These are phyloP conservation scores for Ceratina japonica DNA, from an alignment of 1,140 invertebrate species.

Conservation along the genomic window DNA sequence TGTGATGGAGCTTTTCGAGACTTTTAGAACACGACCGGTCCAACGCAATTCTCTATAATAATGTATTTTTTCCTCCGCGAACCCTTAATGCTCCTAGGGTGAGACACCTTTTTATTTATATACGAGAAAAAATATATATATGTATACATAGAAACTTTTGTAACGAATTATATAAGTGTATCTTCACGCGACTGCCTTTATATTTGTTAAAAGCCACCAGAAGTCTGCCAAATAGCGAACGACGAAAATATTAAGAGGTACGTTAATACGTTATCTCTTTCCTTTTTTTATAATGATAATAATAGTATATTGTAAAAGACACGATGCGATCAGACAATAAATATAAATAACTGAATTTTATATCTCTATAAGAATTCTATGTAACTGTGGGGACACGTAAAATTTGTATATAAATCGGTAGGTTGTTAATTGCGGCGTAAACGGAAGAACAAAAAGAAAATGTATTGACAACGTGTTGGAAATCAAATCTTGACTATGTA, in stretches of 20 bases:
- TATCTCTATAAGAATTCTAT: constrained; percentile 2
- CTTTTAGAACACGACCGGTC: constrained; percentile 17
- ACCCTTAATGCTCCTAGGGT: constrained; percentile 24
- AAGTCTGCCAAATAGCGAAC: constrained; percentile 50
- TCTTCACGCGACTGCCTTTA: constrained; percentile 52
- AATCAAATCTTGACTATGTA: constrained; percentile 61
- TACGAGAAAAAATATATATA: constrained; percentile 19
- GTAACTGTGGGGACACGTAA: constrained; percentile 32
- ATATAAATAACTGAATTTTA: not conserved
- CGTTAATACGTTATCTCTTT: constrained; percentile 39
- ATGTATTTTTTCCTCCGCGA: constrained; percentile 30
- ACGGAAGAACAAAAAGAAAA: not conserved
- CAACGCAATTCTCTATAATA: constrained; percentile 46
- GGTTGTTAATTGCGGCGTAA: constrained; percentile 36
- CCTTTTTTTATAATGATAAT: constrained; percentile 26
- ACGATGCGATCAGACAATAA: constrained; percentile 23
- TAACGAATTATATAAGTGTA: constrained; percentile 49
- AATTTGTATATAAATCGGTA: constrained; percentile 23
- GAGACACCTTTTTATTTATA: constrained; percentile 37
- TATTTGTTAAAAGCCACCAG: constrained; percentile 46
- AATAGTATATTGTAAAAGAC: constrained; percentile 38
- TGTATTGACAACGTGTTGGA: constrained; percentile 51
- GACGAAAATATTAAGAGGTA: constrained; percentile 45
- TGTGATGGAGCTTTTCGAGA: constrained; percentile 64
- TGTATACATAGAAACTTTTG: constrained; percentile 35